Base-by-base conservation (phyloP, 1,140 invertebrate genomes). In the Solenopsis invicta region DNA sequence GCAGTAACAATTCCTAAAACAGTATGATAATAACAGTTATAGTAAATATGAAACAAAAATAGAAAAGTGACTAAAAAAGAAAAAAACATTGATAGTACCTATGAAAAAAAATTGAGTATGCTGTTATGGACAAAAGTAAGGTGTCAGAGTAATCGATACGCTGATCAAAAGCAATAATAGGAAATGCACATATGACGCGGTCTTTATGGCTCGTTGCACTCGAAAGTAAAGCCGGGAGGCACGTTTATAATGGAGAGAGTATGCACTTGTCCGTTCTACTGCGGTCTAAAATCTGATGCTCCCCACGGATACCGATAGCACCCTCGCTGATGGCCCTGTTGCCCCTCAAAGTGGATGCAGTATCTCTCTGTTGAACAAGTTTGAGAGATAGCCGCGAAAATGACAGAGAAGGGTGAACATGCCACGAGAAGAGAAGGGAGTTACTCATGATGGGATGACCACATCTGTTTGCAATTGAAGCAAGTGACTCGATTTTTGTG, bases 391-490 rank as follows among this genome's bases (percentile, higher is more conserved):
- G 92, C 78, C 72, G 86, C 48, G 76, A 84, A 89, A 89, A 89
- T 64, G 67, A 71, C 66, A 45, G 86, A 67, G 87, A 89, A 88
- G 90, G 89, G 85, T 91, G 87, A 71, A 54, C 56, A 45, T 56
- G 52, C 50, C 71, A 64, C 74, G 45, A n/a, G 37, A 71, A 12
- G 77, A 78, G 61, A 81, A 37, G 59, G 71, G 16, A 69, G 45
- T 54, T 37, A 34, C 24, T 85, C 71, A 64, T 72, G 85, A 93
- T 90, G 90, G 74, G 75, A 89, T 88, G 87, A 90, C 91, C 87
- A 91, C 93, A 94, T 94, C 93, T 94, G 93, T 93, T 94, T 94
- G 92, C 93, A 93, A 93, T 94, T 93, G 93, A 93, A 94, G 92
- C 91, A 93, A 93, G 93, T 92, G 90, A 89, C 78, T 89, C 66